Evolutionary conservation across 1,140 invertebrate species (phyloP), one percentile per base, ranked within the genome.

Genomic region (Drosophila ohnishii): DNA sequence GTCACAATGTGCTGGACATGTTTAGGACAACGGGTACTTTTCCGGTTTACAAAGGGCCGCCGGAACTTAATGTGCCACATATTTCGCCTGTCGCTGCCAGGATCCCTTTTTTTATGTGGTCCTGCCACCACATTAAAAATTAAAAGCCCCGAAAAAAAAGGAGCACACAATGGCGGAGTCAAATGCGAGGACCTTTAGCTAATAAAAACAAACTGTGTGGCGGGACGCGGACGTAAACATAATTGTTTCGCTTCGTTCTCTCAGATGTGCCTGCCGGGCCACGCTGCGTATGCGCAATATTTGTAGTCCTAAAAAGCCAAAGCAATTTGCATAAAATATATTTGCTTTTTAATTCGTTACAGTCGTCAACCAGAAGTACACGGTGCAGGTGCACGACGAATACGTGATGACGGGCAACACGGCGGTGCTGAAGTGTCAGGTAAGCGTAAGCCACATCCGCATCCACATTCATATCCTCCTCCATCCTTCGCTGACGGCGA

Each of bases 381-480:
- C 97, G 82, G 95, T 97, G 39, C 95, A 96, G 92, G 96, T 97
- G 61, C 95, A 96, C 80, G 96, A 98, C 89, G 96, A 96, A 84
- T 97, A 97, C 92, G 96, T 97, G 67, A 96, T 97, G 88, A 94
- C 94, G 57, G 97, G 97, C 37, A 98, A 98, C 92, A 96, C 96
- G 28, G 97, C 96, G 1, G 94, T 97, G 44, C 93, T 98, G 53
- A 95, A 95, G 76, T 98, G 97, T 92, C 95, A 96, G 85, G 91
- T 92, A 58, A 85, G 85, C 35, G 90, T 90, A 55, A 81, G 85
- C 45, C 65, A 32, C 35, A 39, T 37, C 37, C 55, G 28, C 75
- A 71, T 69, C 39, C 35, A 56, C 30, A 30, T 19, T 28, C 55
- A 37, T 14, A 35, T 53, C 32, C 32, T 35, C 6, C 32, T 5